Conservation (phyloP, 2,113 vertebrate species). For the Heterotis niloticus region DNA sequence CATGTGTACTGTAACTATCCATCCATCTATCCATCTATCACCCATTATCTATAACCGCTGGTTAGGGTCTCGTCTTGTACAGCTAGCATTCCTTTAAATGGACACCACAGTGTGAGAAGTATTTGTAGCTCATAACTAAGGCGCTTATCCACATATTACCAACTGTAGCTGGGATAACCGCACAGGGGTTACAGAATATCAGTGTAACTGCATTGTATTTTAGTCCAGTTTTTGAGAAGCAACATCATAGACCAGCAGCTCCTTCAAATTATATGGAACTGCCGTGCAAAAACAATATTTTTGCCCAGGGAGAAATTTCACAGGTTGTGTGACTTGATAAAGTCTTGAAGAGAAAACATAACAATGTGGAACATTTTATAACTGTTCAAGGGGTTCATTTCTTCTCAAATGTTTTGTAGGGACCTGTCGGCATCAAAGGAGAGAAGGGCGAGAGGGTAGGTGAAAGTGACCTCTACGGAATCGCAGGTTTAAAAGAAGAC, state of each 20-base stretch:
- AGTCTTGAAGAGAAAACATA: not conserved
- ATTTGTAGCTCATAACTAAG: too few relatives aligned
- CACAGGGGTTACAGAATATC: too few relatives aligned
- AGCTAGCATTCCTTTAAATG: too few relatives aligned
- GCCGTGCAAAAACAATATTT: not conserved
- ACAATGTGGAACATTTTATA: too few relatives aligned
- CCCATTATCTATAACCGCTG: too few relatives aligned
- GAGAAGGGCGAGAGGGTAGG: slow-evolving; percentile 94
- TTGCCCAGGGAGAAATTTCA: slow-evolving; percentile 14
- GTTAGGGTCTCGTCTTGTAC: too few relatives aligned
- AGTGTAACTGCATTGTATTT: slow-evolving; percentile 2
- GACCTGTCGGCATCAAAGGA: slow-evolving; percentile 81
- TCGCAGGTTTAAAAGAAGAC: not conserved
- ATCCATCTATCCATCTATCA: too few relatives aligned
- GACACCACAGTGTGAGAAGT: too few relatives aligned
- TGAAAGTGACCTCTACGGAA: slow-evolving; percentile 29
- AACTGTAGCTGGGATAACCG: too few relatives aligned
- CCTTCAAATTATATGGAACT: slow-evolving; percentile 6
- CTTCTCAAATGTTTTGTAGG: slow-evolving; percentile 61
- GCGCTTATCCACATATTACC: too few relatives aligned
- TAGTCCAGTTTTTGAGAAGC: not conserved
- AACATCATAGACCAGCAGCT: not conserved
- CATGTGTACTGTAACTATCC: too few relatives aligned
- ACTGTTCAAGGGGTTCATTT: too few relatives aligned
- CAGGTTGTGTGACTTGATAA: not conserved